Conservation (phyloP, 2,888 invertebrate genomes). For the Nymphalis polychloros region DNA sequence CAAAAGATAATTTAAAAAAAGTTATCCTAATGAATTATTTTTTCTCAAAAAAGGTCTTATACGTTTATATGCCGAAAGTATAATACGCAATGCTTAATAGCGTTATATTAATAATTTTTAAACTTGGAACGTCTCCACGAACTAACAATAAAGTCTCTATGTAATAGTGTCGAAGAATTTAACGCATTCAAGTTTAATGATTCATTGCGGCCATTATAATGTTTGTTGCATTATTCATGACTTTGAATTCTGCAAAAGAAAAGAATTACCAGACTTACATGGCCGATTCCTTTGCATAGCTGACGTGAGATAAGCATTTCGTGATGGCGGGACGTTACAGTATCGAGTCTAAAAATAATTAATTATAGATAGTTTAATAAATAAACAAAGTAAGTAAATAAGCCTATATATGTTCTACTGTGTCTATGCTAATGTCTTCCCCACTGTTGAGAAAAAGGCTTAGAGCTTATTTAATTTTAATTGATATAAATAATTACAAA, state of each 20-base stretch:
- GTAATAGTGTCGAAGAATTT: constrained; percentile 16
- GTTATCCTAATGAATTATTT: too few species aligned
- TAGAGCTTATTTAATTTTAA: too few species aligned
- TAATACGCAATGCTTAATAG: not conserved
- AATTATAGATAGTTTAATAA: too few species aligned
- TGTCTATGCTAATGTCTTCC: too few species aligned
- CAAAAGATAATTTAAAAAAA: too few species aligned
- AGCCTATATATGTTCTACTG: too few species aligned
- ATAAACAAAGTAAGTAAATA: too few species aligned
- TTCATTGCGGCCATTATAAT: constrained; percentile 29
- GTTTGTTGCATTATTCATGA: constrained; percentile 35
- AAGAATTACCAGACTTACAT: constrained; percentile 2
- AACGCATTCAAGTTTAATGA: constrained; percentile 29
- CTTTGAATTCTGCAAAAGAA: constrained; percentile 17
- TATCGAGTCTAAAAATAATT: not conserved
- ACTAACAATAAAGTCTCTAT: constrained; percentile 18
- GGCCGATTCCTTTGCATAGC: not conserved
- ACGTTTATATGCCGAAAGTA: too few species aligned
- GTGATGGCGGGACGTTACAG: not conserved
- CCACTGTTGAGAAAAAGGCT: too few species aligned
- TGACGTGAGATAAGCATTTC: not conserved
- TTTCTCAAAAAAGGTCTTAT: too few species aligned
- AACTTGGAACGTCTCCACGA: constrained; percentile 1
- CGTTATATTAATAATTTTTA: not conserved
- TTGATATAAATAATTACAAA: too few species aligned